Evolutionary conservation across 2,888 invertebrate genomes (phyloP).

Genomic region (Fragum sueziense): DNA sequence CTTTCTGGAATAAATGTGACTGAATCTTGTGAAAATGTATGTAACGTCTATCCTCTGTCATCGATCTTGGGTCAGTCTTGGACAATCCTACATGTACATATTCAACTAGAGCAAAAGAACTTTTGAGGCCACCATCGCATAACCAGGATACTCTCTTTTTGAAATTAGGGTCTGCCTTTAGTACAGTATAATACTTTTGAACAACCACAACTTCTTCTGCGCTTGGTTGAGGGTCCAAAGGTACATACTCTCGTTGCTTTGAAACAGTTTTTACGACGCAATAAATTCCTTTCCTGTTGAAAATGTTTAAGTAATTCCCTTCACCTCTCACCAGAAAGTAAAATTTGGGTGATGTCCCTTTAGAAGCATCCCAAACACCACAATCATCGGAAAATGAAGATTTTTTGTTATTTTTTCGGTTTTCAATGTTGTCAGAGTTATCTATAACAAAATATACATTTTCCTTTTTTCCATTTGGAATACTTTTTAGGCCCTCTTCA

Average conservation of each 20-base stretch:
- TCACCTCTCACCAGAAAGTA: constrained; percentile 5
- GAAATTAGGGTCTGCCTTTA: neutral
- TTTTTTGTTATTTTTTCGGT: neutral
- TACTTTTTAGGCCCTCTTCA: neutral
- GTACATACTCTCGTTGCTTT: neutral
- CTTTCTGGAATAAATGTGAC: too few relatives aligned
- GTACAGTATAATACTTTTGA: constrained; percentile 35
- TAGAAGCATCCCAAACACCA: constrained; percentile 24
- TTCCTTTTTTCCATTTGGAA: constrained; percentile 37
- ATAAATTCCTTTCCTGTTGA: neutral
- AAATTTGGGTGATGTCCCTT: constrained; percentile 25
- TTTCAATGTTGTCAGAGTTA: constrained; percentile 10
- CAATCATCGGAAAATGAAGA: constrained; percentile 26
- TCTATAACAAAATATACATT: constrained; percentile 41
- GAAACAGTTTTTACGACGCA: neutral
- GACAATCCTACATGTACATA: too few relatives aligned
- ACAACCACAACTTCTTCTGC: neutral
- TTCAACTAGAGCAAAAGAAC: neutral
- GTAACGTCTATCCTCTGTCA: too few relatives aligned
- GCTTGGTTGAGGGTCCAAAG: neutral
- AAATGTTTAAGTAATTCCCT: neutral
- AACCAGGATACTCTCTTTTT: too few relatives aligned
- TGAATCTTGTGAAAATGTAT: too few relatives aligned
- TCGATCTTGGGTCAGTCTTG: too few relatives aligned
- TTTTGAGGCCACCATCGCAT: too few relatives aligned